A percentile compares a stretch with the other conserved stretches of the same genome.
phyloP scores from a whole-genome alignment of 2,888 invertebrate genomes.

The Meiosimyza platycephala region DNA sequence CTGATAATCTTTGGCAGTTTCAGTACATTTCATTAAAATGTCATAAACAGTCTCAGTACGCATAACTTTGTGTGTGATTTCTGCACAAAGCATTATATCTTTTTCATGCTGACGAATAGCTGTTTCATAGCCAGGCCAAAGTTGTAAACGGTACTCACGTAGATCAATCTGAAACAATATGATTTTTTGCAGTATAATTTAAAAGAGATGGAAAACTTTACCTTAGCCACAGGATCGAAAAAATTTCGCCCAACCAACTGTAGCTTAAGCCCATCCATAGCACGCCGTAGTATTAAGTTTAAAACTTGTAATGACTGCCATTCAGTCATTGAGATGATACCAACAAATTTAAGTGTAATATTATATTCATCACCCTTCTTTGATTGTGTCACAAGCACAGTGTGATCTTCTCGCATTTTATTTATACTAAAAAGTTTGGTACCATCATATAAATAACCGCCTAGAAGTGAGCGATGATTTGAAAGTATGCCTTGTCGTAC shows the following conservation, averaged over 20 bases:
- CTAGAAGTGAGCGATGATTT: conserved; percentile 70
- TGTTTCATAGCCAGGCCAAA: conserved; percentile 88
- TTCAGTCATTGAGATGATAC: conserved; percentile 75
- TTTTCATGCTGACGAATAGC: conserved; percentile 86
- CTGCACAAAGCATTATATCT: conserved; percentile 80
- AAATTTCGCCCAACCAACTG: conserved; percentile 80
- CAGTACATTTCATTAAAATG: conserved; percentile 71
- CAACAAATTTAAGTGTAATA: conserved; percentile 73
- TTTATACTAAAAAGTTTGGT: conserved; percentile 75
- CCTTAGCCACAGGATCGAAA: conserved; percentile 77
- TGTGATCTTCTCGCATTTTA: conserved; percentile 70
- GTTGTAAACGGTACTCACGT: conserved; percentile 74
- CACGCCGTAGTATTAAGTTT: conserved; percentile 79
- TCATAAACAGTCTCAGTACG: conserved; percentile 80
- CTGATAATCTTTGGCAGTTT: conserved; percentile 69
- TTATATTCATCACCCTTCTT: conserved; percentile 68
- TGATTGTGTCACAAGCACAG: conserved; percentile 71
- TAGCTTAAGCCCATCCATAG: conserved; percentile 71
- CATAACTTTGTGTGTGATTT: conserved; percentile 87
- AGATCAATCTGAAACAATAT: conserved; percentile 69
- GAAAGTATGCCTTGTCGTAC: conserved; percentile 74
- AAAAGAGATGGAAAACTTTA: conserved; percentile 55
- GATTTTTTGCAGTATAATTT: background rate
- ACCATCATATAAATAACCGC: conserved; percentile 83
- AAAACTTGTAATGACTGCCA: conserved; percentile 81